Evolutionary conservation across 1,140 invertebrate genomes (phyloP).

Genomic region (Philopotamus ludificatus): DNA sequence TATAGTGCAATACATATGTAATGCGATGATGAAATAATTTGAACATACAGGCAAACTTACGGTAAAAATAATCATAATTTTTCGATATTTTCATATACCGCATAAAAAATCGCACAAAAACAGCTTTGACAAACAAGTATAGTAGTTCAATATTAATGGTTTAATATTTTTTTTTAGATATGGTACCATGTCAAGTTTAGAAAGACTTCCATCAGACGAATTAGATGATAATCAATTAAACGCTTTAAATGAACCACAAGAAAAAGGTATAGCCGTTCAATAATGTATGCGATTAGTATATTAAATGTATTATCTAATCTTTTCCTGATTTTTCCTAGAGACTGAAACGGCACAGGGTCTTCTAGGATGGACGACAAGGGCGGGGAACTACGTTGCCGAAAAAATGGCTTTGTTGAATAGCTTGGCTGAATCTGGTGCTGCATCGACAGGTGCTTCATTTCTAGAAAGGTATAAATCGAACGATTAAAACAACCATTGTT

Average conservation of each 20-base stretch:
- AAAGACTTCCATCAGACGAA: constrained; percentile 61
- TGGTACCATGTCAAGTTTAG: constrained; percentile 78
- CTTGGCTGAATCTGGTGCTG: constrained; percentile 54
- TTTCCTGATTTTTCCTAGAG: constrained; percentile 45
- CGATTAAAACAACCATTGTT: too few relatives aligned
- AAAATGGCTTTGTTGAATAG: constrained; percentile 67
- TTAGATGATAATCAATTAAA: constrained; percentile 55
- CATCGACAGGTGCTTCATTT: constrained; percentile 51
- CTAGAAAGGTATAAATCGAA: constrained; percentile 63
- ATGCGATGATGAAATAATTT: constrained; percentile 6
- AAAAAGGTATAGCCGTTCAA: constrained; percentile 21
- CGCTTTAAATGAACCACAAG: constrained; percentile 25
- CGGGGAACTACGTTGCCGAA: constrained; percentile 74
- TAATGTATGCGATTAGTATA: background rate
- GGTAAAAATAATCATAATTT: too few relatives aligned
- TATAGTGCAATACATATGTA: too few relatives aligned
- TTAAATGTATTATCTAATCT: constrained; percentile 43
- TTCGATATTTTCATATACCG: background rate
- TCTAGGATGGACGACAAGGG: constrained; percentile 72
- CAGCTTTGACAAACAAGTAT: background rate
- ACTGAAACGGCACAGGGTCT: constrained; percentile 45
- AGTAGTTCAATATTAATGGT: background rate
- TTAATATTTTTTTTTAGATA: constrained; percentile 52
- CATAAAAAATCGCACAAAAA: background rate
- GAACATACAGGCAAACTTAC: too few relatives aligned